phyloP scores from a whole-genome alignment of 2,888 invertebrate genomes.

The Conomelus anceps region DNA sequence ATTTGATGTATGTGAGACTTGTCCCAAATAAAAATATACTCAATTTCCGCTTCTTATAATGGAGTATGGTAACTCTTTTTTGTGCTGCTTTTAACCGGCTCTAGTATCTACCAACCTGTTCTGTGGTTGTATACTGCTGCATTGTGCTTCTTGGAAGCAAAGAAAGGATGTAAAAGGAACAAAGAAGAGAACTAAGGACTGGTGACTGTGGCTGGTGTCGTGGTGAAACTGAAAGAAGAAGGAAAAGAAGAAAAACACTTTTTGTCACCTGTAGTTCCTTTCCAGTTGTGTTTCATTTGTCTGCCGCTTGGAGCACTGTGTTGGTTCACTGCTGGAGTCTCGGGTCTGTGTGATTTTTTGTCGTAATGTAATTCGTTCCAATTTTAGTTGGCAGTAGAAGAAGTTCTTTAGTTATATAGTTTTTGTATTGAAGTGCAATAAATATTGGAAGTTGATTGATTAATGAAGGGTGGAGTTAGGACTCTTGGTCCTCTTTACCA shows the following conservation, averaged over 20 bases:
- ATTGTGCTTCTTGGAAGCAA: neutral
- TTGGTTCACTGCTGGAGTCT: neutral
- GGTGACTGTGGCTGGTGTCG: neutral
- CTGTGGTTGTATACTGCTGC: neutral
- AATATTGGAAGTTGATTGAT: too few species aligned
- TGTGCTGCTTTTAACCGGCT: neutral
- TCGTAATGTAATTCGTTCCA: neutral
- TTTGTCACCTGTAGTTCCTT: neutral
- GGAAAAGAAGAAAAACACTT: neutral
- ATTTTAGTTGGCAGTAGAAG: neutral
- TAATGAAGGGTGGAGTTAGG: too few species aligned
- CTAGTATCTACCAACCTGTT: neutral
- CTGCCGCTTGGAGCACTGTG: neutral
- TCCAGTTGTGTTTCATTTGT: neutral
- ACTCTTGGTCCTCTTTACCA: too few species aligned
- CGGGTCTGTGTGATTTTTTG: neutral
- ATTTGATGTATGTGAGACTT: neutral
- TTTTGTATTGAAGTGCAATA: too few species aligned
- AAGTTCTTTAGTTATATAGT: neutral
- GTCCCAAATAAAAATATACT: neutral
- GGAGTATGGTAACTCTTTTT: neutral
- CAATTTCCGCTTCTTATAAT: neutral
- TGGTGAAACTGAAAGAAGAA: neutral
- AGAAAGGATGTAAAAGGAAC: neutral
- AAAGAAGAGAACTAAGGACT: too few species aligned